phyloP scores from a whole-genome alignment of 2,797 vertebrate species.

The Novumbra hubbsi region DNA sequence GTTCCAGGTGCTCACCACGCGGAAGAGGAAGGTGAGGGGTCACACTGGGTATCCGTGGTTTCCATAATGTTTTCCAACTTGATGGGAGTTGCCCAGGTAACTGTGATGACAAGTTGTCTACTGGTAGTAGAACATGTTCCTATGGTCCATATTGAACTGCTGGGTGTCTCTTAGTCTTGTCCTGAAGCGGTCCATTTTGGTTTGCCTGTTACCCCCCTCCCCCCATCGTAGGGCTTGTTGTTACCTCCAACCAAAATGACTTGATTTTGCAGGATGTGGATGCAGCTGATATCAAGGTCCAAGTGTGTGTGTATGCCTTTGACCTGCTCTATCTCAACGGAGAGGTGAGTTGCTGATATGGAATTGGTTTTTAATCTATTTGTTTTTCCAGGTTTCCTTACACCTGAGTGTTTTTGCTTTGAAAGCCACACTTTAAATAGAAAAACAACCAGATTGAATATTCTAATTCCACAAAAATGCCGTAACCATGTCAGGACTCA shows the following conservation, averaged over 20 bases:
- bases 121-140: too few species aligned
- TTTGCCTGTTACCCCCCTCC: too few species aligned
- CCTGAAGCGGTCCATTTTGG: background rate
- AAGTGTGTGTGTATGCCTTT: constrained; percentile 91
- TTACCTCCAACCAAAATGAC: background rate
- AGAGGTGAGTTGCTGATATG: constrained; percentile 74
- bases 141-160: too few species aligned
- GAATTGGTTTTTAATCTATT: constrained; percentile 20
- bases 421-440: too few species aligned
- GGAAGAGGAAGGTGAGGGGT: constrained; percentile 84
- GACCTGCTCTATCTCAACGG: constrained; percentile 91
- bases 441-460: too few species aligned
- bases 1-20: constrained; percentile 89
- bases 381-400: too few species aligned
- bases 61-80: background rate
- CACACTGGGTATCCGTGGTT: background rate
- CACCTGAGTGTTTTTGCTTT: too few species aligned
- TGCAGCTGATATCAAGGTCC: constrained; percentile 86
- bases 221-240: background rate
- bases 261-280: constrained; percentile 79
- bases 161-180: background rate
- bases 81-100: background rate
- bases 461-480: too few species aligned
- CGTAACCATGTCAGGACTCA: too few species aligned
- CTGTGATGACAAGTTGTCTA: background rate